These are phyloP conservation scores for Oscheius sp. DNA, from an alignment of 2,888 invertebrate genomes.

Conservation along the genomic window DNA sequence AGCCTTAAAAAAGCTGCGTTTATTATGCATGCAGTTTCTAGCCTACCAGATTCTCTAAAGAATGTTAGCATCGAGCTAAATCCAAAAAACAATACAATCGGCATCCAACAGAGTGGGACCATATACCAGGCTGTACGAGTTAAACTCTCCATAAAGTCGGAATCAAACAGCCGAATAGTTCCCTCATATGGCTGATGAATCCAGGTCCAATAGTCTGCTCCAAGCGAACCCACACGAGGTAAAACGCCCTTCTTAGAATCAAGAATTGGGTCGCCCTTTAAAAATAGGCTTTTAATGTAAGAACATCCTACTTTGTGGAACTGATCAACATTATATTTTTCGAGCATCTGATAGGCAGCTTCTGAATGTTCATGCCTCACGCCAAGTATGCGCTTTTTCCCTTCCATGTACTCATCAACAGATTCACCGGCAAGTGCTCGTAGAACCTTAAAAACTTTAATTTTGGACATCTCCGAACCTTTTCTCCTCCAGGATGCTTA, in stretches of 20 bases:
- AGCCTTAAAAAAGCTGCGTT: too few relatives aligned
- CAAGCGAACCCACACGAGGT: slow-evolving; percentile 71
- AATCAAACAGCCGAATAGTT: slow-evolving; percentile 71
- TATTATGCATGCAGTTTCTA: too few relatives aligned
- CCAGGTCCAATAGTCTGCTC: slow-evolving; percentile 72
- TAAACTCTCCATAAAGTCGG: slow-evolving; percentile 60
- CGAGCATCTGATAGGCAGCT: slow-evolving; percentile 66
- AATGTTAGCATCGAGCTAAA: not conserved
- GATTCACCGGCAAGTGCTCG: slow-evolving; percentile 61
- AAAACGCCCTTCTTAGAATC: slow-evolving; percentile 71
- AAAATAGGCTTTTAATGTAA: slow-evolving; percentile 18
- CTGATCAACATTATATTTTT: slow-evolving; percentile 61
- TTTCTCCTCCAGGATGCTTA: slow-evolving; percentile 68
- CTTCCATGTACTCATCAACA: slow-evolving; percentile 57
- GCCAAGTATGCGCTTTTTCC: slow-evolving; percentile 59
- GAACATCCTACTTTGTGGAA: slow-evolving; percentile 50
- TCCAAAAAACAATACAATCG: slow-evolving; percentile 57
- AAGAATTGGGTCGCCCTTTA: slow-evolving; percentile 69
- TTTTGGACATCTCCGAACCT: slow-evolving; percentile 40
- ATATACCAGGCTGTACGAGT: slow-evolving; percentile 59
- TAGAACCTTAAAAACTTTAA: slow-evolving; percentile 47
- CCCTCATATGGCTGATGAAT: slow-evolving; percentile 72
- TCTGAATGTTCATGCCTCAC: slow-evolving; percentile 65
- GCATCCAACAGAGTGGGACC: slow-evolving; percentile 67
- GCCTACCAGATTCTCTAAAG: not conserved